These are phyloP conservation scores for Leuciscus idus DNA, from an alignment of 2,113 vertebrate genomes.

Conservation along the genomic window DNA sequence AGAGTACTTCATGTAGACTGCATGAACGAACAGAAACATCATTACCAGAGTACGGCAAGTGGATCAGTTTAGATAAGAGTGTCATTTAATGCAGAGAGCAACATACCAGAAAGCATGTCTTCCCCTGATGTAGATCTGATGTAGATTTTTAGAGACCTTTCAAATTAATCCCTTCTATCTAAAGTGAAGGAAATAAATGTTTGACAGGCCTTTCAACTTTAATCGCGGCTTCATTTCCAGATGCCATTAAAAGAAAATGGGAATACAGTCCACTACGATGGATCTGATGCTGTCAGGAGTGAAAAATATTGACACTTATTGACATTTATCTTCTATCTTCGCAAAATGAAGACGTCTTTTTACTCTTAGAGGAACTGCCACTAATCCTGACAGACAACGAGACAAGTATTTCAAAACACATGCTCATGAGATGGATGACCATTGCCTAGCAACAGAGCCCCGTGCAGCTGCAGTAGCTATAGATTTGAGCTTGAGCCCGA, in stretches of 20 bases:
- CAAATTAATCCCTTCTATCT: conserved; percentile 18
- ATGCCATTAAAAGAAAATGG: conserved; percentile 28
- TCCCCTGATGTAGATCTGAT: conserved; percentile 15
- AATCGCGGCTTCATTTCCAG: conserved; percentile 12
- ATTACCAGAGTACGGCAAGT: neutral
- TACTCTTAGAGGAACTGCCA: conserved; percentile 6
- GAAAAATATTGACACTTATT: conserved; percentile 29
- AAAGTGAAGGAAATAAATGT: conserved; percentile 19
- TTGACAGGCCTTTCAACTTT: conserved; percentile 24
- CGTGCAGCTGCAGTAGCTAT: conserved; percentile 62
- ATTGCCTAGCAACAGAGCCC: conserved; percentile 77
- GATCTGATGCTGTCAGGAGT: conserved; percentile 24
- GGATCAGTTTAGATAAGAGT: neutral
- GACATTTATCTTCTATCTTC: conserved; percentile 38
- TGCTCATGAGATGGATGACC: conserved; percentile 64
- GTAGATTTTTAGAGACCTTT: conserved; percentile 23
- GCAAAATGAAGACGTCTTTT: conserved; percentile 13
- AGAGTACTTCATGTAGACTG: conserved; percentile 3
- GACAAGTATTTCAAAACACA: conserved; percentile 25
- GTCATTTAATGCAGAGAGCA: neutral
- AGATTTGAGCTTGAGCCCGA: conserved; percentile 45
- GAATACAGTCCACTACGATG: neutral
- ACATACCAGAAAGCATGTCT: neutral
- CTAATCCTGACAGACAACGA: conserved; percentile 45
- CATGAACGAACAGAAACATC: neutral